Evolutionary conservation across 2,113 vertebrate genomes (phyloP), one percentile per base, ranked within the genome.

Genomic region (Vulpes ferrilata): DNA sequence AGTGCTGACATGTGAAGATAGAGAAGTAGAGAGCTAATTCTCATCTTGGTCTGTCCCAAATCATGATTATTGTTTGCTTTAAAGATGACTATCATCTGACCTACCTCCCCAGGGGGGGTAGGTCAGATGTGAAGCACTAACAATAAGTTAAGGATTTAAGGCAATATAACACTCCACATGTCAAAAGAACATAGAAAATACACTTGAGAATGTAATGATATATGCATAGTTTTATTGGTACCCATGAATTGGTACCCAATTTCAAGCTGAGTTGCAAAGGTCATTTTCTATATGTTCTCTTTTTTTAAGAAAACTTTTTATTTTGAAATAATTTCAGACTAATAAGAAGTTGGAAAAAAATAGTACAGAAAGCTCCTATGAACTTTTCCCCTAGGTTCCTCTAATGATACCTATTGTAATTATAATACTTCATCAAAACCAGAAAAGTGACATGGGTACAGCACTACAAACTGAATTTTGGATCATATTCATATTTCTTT

Each of bases 1-100:
- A 98, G 90, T 64, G 91, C 98, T 99, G 98, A 97, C 97, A 98
- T 98, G 98, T 97, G 95, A 96, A 98, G 98, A 98, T 98, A 98
- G 92, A 98, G 92, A 97, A 97, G 97, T 81, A 98, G 96, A 94
- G 95, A 97, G 97, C 96, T 98, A 98, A 98, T 99, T 98, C 97
- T 98, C 95, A 93, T 97, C 98, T 96, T 90, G 20, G 43, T 79
- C 98, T 88, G 96, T 97, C 91, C 96, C 53, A 97, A 96, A 98
- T 98, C 96, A 94, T 57, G 8, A 98, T 97, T 96, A 95, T 84
- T 93, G 32, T 97, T 98, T 74, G 90, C 97, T 97, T 98, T 98
- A 93, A 81, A 97, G 96, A 97, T 97, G 90, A 76, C 93, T 88
- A 65, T 43, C 43, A 43, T 43, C 43, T 43, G 43, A 43, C 43